Base-by-base conservation (phyloP, 2,797 vertebrate species). In the Psittacula echo region DNA sequence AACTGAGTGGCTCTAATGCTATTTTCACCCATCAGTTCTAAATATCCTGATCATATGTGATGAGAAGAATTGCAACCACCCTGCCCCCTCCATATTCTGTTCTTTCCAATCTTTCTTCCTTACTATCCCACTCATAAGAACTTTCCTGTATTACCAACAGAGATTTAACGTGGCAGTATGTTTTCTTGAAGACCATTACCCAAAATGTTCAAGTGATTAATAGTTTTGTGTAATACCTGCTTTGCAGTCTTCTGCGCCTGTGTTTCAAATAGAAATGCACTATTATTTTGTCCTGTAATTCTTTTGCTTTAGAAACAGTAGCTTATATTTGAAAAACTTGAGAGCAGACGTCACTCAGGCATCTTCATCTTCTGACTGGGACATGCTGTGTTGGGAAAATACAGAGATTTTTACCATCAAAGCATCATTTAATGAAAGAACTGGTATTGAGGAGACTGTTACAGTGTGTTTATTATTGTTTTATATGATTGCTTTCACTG, bases 291-390 rank as follows among this genome's bases (percentile, higher is more conserved):
- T 39, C 7, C 37, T 85, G 1, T 54, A 30, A 37, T 60, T 82
- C 3, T 82, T 74, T 76, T 76, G 24, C 30, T 92, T 80, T 61
- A 77, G 41, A 83, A 92, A 32, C 37, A 79, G 29, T 32, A 45
- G 56, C 41, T 76, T 45, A 34, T 44, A 76, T 71, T 27, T 89
- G 24, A 89, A 71, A 88, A 72, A 56, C 7, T 53, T 53, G 58
- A 6, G 0, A 51, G 37, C 37, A 47, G 18, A 37, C 61, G 24
- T 60, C 15, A n/a, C 32, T 83, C 42, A 1, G 0, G 4, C 0
- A 0, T 80, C 26, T 65, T 74, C 4, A 7, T 66, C n/a, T 30
- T 85, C 22, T 60, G 17, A 60, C 15, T 67, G 41, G 32, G 37
- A 18, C 5, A 5, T 61, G 21, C 37, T 85, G 14, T 77, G 17